phyloP scores from a whole-genome alignment of 2,797 vertebrate species.

The Lepilemur ruficaudatus region DNA sequence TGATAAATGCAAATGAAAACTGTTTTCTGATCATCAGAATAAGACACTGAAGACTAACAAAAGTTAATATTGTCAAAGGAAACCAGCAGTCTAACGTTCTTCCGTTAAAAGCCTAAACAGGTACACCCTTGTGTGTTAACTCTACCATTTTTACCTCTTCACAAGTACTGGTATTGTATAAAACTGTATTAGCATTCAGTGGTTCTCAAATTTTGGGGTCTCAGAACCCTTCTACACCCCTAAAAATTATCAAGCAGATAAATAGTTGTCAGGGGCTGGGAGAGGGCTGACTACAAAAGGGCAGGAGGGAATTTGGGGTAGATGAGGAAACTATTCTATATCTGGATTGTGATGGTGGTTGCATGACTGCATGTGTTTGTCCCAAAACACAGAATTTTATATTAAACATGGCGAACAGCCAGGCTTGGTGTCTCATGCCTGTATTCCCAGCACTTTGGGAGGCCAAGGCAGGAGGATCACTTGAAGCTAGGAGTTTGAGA shows the following conservation, averaged over 20 bases:
- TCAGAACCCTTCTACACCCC: neutral
- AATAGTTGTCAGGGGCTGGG: neutral
- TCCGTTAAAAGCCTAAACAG: neutral
- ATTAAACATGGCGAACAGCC: neutral
- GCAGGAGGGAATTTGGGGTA: neutral
- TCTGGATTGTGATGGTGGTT: neutral
- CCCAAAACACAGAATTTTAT: neutral
- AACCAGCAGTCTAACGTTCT: neutral
- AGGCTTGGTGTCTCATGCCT: neutral
- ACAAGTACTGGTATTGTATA: neutral
- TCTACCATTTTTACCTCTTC: neutral
- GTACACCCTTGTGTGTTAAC: neutral
- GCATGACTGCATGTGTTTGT: neutral
- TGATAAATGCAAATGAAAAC: conserved; percentile 26
- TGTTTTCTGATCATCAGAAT: conserved; percentile 17
- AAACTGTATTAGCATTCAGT: neutral
- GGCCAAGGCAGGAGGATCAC: neutral
- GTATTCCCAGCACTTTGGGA: neutral
- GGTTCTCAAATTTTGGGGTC: neutral
- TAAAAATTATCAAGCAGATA: neutral
- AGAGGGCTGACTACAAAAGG: neutral
- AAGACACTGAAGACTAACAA: neutral
- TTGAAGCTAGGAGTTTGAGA: neutral
- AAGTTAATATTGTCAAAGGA: neutral
- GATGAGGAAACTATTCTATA: neutral